Evolutionary conservation across 2,888 invertebrate genomes (phyloP).

Genomic region (Metacarcinus magister): DNA sequence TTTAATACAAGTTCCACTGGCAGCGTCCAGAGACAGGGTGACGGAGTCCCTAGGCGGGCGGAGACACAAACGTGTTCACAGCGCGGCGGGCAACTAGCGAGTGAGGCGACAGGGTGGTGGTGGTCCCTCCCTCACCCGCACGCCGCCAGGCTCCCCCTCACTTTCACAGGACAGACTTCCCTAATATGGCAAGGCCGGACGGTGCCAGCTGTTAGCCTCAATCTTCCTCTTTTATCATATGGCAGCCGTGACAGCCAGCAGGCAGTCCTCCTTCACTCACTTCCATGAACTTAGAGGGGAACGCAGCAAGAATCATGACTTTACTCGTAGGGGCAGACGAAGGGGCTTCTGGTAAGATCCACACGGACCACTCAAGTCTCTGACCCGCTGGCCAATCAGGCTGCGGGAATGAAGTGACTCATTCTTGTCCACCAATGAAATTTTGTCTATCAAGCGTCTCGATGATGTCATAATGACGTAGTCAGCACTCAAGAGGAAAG

Average conservation of each 20-base stretch:
- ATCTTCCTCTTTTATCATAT: slow-evolving; percentile 66
- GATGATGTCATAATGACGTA: slow-evolving; percentile 79
- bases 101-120: slow-evolving; percentile 54
- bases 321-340: neutral
- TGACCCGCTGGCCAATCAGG: slow-evolving; percentile 75
- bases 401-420: slow-evolving; percentile 74
- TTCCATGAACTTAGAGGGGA: slow-evolving; percentile 50
- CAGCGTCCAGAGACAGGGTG: slow-evolving; percentile 59
- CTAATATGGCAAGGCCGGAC: slow-evolving; percentile 80
- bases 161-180: slow-evolving; percentile 79
- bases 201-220: slow-evolving; percentile 77
- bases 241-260: neutral
- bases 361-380: slow-evolving; percentile 72
- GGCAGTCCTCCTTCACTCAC: neutral
- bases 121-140: slow-evolving; percentile 49
- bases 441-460: slow-evolving; percentile 66
- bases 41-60: slow-evolving; percentile 58
- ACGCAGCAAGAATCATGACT: neutral
- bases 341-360: slow-evolving; percentile 68
- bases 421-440: slow-evolving; percentile 74
- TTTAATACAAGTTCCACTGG: slow-evolving; percentile 64
- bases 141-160: slow-evolving; percentile 67
- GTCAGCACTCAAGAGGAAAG: slow-evolving; percentile 43
- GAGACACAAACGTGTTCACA: slow-evolving; percentile 63
- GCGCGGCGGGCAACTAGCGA: slow-evolving; percentile 68